Conservation (phyloP, 2,113 vertebrate genomes). For the Pluvialis apricaria region DNA sequence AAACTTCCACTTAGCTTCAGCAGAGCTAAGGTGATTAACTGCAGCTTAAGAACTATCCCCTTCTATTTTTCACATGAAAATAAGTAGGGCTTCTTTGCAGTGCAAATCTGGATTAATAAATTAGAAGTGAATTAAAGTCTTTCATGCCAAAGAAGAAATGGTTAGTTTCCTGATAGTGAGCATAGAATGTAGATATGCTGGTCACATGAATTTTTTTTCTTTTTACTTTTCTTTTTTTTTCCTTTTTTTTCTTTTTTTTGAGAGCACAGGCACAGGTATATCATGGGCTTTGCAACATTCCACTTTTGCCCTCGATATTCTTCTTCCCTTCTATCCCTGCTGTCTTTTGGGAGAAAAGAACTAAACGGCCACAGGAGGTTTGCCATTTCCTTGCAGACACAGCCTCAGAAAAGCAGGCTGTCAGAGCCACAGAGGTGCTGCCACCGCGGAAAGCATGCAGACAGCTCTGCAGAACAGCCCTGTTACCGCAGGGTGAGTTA, state of each 20-base stretch:
- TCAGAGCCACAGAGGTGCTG: neutral
- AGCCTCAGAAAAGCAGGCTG: neutral
- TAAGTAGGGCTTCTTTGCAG: conserved; percentile 48
- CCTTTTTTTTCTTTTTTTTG: neutral
- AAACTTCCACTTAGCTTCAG: conserved; percentile 35
- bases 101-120: conserved; percentile 59
- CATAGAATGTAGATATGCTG: neutral
- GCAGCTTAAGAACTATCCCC: conserved; percentile 46
- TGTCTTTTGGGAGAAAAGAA: neutral
- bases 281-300: neutral
- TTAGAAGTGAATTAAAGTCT: conserved; percentile 9
- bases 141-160: neutral
- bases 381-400: neutral
- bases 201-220: neutral
- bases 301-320: neutral
- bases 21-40: conserved; percentile 51
- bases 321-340: neutral
- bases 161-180: neutral
- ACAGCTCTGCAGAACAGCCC: neutral
- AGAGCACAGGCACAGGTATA: neutral
- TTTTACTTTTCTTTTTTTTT: neutral
- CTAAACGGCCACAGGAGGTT: neutral
- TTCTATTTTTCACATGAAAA: conserved; percentile 64
- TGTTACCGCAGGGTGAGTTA: neutral
- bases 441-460: neutral